These are phyloP conservation scores for Phrynosoma platyrhinos DNA, from an alignment of 2,113 vertebrate genomes.

Conservation along the genomic window DNA sequence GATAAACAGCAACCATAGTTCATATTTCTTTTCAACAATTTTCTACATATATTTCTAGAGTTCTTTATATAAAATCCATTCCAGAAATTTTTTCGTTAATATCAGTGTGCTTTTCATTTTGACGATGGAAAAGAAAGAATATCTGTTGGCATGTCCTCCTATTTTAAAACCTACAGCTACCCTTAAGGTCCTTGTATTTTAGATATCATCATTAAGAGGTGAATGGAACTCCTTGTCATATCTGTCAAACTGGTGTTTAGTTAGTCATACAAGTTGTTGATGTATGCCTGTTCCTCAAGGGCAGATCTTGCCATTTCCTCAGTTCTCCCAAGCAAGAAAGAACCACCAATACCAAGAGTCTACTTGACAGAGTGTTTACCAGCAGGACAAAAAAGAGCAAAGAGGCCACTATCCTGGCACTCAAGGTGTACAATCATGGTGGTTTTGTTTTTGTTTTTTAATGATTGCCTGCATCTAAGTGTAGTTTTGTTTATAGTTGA, in stretches of 20 bases:
- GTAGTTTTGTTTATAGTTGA: neutral
- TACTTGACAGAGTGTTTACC: neutral
- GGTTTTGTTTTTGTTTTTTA: neutral
- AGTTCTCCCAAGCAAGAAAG: constrained; percentile 9
- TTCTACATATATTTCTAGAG: too few species aligned
- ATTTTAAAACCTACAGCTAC: neutral
- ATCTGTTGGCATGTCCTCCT: constrained; percentile 2
- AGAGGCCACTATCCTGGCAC: neutral
- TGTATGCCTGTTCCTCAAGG: constrained; percentile 38
- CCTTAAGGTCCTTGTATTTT: constrained; percentile 31
- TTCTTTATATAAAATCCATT: too few species aligned
- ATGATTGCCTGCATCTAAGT: neutral
- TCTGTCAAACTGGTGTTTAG: constrained; percentile 32
- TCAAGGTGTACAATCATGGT: neutral
- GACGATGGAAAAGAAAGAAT: neutral
- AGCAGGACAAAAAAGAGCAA: neutral
- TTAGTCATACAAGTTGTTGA: constrained; percentile 39
- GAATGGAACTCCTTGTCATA: constrained; percentile 44
- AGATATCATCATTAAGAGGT: constrained; percentile 31
- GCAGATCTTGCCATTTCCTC: constrained; percentile 31
- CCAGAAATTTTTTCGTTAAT: too few species aligned
- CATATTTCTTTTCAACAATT: neutral
- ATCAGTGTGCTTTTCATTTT: constrained; percentile 1
- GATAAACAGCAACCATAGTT: neutral
- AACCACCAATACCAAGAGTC: constrained; percentile 1